Evolutionary conservation across 2,888 invertebrate species (phyloP).

Genomic region (Ethmia dodecea): DNA sequence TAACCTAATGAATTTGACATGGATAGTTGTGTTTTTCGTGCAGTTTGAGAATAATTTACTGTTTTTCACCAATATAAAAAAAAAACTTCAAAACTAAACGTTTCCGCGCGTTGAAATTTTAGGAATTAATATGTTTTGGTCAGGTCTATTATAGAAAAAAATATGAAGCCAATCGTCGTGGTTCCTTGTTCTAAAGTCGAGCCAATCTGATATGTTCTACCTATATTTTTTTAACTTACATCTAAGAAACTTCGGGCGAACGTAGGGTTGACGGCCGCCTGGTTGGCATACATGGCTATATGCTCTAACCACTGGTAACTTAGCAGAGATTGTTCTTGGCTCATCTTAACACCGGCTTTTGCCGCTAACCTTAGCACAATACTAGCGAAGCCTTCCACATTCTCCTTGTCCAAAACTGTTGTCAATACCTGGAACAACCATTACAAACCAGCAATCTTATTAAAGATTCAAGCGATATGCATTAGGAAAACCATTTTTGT

Average conservation of each 20-base stretch:
- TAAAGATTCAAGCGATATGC: not conserved
- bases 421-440: slow-evolving; percentile 69
- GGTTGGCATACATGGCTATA: slow-evolving; percentile 73
- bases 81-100: too few relatives aligned
- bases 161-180: too few relatives aligned
- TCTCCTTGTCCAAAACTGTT: slow-evolving; percentile 56
- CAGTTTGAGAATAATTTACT: too few relatives aligned
- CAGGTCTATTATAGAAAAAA: too few relatives aligned
- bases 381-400: slow-evolving; percentile 69
- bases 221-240: slow-evolving; percentile 68
- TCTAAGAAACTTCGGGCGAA: slow-evolving; percentile 70
- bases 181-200: slow-evolving; percentile 58
- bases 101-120: too few relatives aligned
- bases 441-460: too few relatives aligned
- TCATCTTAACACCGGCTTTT: slow-evolving; percentile 53
- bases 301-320: slow-evolving; percentile 84
- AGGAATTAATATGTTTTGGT: too few relatives aligned
- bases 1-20: too few relatives aligned
- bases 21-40: too few relatives aligned
- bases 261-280: slow-evolving; percentile 52
- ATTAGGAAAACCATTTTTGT: too few relatives aligned
- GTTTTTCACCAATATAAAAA: too few relatives aligned
- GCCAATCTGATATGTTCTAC: slow-evolving; percentile 48
- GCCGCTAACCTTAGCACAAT: slow-evolving; percentile 66
- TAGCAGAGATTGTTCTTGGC: slow-evolving; percentile 54